phyloP scores from a whole-genome alignment of 2,113 vertebrate species.

The Nyctibius bracteatus region DNA sequence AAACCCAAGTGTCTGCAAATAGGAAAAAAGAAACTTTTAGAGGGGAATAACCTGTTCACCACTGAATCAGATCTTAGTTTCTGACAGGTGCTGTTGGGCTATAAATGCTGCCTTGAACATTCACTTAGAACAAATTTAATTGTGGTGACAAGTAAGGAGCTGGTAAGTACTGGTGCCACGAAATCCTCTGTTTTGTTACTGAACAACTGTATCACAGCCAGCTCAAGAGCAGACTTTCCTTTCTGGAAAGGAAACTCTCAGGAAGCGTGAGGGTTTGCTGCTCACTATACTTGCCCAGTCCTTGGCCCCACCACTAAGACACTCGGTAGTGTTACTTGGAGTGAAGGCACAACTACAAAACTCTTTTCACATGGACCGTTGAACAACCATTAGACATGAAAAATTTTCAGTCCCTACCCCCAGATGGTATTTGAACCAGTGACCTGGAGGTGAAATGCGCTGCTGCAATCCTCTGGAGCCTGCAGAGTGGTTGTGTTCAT shows the following conservation, averaged over 20 bases:
- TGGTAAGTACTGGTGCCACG: not conserved
- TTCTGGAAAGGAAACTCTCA: not conserved
- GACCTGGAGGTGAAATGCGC: not conserved
- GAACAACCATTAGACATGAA: not conserved
- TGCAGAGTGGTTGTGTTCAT: not conserved
- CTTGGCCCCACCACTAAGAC: not conserved
- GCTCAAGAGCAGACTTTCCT: not conserved
- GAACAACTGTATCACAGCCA: not conserved
- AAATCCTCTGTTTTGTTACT: not conserved
- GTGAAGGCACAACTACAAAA: not conserved
- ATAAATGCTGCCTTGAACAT: not conserved
- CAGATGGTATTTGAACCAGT: not conserved
- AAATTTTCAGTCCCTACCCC: not conserved
- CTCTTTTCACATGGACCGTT: not conserved
- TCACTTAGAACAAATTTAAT: not conserved
- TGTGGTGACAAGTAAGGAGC: not conserved
- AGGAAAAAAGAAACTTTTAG: not conserved
- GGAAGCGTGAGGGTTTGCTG: rapidly evolving
- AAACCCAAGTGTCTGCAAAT: not conserved
- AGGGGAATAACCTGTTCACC: not conserved
- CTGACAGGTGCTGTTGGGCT: not conserved
- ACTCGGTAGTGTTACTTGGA: not conserved
- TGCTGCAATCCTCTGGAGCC: not conserved
- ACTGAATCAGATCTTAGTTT: not conserved
- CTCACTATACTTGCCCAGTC: not conserved